Evolutionary conservation across 2,888 invertebrate species (phyloP).

Genomic region (Steinernema hermaphroditum): DNA sequence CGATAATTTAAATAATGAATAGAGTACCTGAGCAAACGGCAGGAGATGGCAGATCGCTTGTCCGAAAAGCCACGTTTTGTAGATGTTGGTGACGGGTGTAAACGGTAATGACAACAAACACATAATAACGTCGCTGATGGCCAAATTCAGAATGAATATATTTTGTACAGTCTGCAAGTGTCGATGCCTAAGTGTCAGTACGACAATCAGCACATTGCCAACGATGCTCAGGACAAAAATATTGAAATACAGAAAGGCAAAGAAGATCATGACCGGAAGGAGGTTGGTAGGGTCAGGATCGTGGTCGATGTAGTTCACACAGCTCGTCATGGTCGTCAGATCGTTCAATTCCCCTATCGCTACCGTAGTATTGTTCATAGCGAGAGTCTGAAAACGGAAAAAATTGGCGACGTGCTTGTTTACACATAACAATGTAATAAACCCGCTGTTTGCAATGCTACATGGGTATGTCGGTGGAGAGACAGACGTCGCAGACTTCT

Average conservation of each 20-base stretch:
- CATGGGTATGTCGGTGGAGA: too few species aligned
- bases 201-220: conserved; percentile 48
- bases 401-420: too few species aligned
- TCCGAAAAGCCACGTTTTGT: conserved; percentile 88
- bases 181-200: conserved; percentile 44
- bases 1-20: too few species aligned
- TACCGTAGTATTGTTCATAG: too few species aligned
- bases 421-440: too few species aligned
- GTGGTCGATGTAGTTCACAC: conserved; percentile 51
- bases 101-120: conserved; percentile 92
- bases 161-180: conserved; percentile 71
- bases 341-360: conserved; percentile 29
- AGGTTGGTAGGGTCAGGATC: conserved; percentile 62
- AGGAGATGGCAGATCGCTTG: conserved; percentile 84
- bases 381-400: not conserved
- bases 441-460: too few species aligned
- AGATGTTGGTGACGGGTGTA: conserved; percentile 88
- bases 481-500: too few species aligned
- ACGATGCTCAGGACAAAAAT: conserved; percentile 52
- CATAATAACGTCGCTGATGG: conserved; percentile 87
- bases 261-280: conserved; percentile 50
- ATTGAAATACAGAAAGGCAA: conserved; percentile 57
- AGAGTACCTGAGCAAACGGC: conserved; percentile 79
- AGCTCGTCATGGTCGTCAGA: conserved; percentile 26
- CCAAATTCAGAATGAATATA: conserved; percentile 91